Percentiles rank a stretch among this genome's conserved stretches.
These are phyloP conservation scores for Neria commutata DNA, from an alignment of 2,888 invertebrate genomes.

Conservation along the genomic window DNA sequence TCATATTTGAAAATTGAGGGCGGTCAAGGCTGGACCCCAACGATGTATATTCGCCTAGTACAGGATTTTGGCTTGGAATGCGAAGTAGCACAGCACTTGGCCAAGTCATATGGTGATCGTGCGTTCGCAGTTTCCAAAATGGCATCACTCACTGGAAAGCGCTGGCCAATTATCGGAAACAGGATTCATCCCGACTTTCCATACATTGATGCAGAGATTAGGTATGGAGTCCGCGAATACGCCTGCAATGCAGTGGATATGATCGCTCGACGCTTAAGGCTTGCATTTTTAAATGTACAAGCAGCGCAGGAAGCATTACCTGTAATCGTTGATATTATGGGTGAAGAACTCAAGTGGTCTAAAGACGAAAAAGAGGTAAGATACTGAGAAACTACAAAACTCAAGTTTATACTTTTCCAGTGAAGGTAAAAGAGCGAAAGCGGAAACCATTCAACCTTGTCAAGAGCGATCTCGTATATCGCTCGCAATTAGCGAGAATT, in stretches of 20 bases:
- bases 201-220: conserved; percentile 95
- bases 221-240: conserved; percentile 94
- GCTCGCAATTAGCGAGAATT: no score
- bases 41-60: conserved; percentile 96
- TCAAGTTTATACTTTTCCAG: no score
- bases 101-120: conserved; percentile 95
- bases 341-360: conserved; percentile 92
- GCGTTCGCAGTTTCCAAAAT: conserved; percentile 97
- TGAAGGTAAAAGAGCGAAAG: no score
- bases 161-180: conserved; percentile 98
- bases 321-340: conserved; percentile 92
- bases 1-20: conserved; percentile 94
- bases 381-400: neutral
- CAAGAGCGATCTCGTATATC: no score
- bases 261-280: conserved; percentile 89
- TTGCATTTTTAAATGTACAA: conserved; percentile 96
- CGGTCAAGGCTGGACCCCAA: conserved; percentile 96
- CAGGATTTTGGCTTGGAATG: conserved; percentile 99
- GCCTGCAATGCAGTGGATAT: conserved; percentile 96
- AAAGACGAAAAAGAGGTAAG: conserved; percentile 73
- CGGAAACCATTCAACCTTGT: no score
- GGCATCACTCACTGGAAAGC: conserved; percentile 92
- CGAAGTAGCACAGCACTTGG: conserved; percentile 95
- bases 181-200: conserved; percentile 98
- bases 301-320: conserved; percentile 97